Percentiles rank a stretch among this genome's conserved stretches.
Evolutionary conservation across 1,140 invertebrate species (phyloP).

Genomic region (Lerema accius): DNA sequence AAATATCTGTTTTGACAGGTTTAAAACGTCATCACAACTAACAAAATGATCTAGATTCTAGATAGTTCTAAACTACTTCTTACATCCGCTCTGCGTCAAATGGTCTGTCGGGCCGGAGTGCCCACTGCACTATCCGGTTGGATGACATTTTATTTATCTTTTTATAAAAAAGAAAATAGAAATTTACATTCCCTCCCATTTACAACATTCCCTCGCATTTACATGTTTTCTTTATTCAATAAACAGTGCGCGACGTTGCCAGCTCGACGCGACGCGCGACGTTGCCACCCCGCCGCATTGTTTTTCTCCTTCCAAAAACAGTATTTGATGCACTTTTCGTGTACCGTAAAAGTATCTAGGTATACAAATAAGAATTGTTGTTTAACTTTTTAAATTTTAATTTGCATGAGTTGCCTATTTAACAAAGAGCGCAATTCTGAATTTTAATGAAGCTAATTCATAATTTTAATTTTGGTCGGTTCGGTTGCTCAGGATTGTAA

Average conservation of each 20-base stretch:
- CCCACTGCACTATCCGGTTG: too few relatives aligned
- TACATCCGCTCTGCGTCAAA: too few relatives aligned
- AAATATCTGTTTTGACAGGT: too few relatives aligned
- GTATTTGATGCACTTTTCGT: slow-evolving; percentile 24
- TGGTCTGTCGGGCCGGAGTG: too few relatives aligned
- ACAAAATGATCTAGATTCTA: too few relatives aligned
- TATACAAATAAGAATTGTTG: not conserved
- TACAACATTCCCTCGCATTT: slow-evolving; percentile 25
- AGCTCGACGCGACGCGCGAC: slow-evolving; percentile 16
- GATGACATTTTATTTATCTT: slow-evolving; percentile 15
- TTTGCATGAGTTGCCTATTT: slow-evolving; percentile 2
- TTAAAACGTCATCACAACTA: too few relatives aligned
- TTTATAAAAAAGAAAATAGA: slow-evolving; percentile 24
- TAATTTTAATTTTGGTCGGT: not conserved
- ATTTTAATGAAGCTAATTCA: slow-evolving; percentile 4
- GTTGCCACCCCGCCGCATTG: slow-evolving; percentile 13
- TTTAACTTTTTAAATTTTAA: not conserved
- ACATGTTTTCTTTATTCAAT: slow-evolving; percentile 29
- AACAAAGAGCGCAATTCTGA: slow-evolving; percentile 9
- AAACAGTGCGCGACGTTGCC: slow-evolving; percentile 18
- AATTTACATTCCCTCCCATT: slow-evolving; percentile 29
- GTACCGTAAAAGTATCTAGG: slow-evolving; percentile 8
- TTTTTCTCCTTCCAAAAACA: slow-evolving; percentile 6
- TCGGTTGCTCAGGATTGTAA: too few relatives aligned
- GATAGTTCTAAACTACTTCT: too few relatives aligned